A percentile compares a stretch with the other conserved stretches of the same genome.
Conservation (phyloP, 2,113 vertebrate species). For the Baryphthengus martii region DNA sequence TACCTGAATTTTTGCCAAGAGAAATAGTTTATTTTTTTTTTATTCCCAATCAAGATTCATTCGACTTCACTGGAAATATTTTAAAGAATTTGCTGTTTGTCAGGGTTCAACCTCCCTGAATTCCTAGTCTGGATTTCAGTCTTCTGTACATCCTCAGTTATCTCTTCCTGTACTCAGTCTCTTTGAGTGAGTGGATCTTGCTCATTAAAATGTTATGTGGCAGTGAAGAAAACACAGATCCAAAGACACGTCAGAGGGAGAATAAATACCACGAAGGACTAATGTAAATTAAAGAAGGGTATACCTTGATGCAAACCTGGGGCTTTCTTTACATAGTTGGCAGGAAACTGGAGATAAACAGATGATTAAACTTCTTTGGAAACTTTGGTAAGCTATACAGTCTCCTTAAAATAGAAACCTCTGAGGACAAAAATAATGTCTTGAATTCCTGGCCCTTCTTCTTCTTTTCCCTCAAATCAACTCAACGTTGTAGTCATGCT, state of each 20-base stretch:
- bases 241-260: neutral
- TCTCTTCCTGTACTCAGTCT: neutral
- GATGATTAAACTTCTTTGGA: neutral
- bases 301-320: neutral
- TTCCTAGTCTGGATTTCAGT: neutral
- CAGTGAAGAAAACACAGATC: neutral
- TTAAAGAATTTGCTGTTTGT: neutral
- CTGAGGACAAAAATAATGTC: neutral
- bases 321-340: neutral
- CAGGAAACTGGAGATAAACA: neutral
- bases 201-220: neutral
- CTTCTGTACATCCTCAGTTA: neutral
- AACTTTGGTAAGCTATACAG: neutral
- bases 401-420: neutral
- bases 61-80: neutral
- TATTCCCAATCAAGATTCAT: neutral
- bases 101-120: neutral
- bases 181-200: neutral
- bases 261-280: neutral
- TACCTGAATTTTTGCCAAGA: neutral
- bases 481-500: neutral
- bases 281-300: neutral
- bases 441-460: neutral
- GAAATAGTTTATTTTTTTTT: neutral
- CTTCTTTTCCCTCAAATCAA: neutral